Evolutionary conservation across 1,140 invertebrate species (phyloP), one percentile per base, ranked within the genome.

Genomic region (Onthophagus taurus): DNA sequence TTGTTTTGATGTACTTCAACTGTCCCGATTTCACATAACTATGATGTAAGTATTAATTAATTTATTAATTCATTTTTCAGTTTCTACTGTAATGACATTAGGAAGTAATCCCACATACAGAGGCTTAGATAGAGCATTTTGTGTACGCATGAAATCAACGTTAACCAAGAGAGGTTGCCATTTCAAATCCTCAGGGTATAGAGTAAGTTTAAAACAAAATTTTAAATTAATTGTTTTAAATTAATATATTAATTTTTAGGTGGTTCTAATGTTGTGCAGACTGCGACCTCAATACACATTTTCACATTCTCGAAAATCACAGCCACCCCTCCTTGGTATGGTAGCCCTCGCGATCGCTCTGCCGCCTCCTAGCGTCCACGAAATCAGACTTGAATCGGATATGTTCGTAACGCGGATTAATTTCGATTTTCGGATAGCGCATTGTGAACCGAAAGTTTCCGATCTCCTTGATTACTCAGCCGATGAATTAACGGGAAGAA

Each of bases 101-200:
- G 76, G 76, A 24, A 76, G 77, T 2, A 81, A 77, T 51, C 81
- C 75, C 31, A 72, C 78, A 37, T 90, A 83, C 66, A 84, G 89
- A 63, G 89, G 90, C 5, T 80, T 86, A 63, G 89, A 95, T 53
- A 69, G 92, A 54, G 87, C 90, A 2, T 97, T 97, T 69, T 97
- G 92, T 67, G 77, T 97, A 8, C 76, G 94, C 48, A 97, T 98
- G 93, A 97, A 97, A 61, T 97, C 93, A 14, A 97, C 94, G 0
- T 72, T 97, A 16, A 97, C 93, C 12, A 98, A 97, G 70, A 71
- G 93, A 59, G 94, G 93, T 8, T 97, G 94, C 60, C 94, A 98
- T 67, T 95, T 97, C 65, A 97, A 97, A 66, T 94, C 90, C 14
- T 96, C 92, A 38, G 94, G 94, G 61, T 98, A 96, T 69, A 78